Evolutionary conservation across 2,113 vertebrate genomes (phyloP).

Genomic region (Parus major): DNA sequence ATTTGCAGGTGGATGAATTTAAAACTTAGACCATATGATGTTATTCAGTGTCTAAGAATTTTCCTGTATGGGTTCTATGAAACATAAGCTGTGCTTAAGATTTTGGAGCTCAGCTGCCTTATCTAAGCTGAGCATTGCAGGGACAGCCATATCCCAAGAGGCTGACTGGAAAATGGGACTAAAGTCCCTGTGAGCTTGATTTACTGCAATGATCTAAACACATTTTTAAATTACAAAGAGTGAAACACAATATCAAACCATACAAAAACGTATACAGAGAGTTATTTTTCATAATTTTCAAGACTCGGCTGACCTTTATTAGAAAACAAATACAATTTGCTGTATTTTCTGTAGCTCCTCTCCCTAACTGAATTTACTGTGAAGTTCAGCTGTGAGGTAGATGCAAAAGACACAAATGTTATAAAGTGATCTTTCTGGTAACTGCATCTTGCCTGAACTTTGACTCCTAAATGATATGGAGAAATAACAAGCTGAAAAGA

Average conservation of each 20-base stretch:
- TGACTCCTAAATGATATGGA: neutral
- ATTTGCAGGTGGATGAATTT: neutral
- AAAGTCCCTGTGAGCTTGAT: neutral
- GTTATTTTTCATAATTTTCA: neutral
- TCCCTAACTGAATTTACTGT: neutral
- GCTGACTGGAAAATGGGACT: neutral
- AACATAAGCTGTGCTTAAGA: neutral
- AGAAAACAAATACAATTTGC: neutral
- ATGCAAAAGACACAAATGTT: neutral
- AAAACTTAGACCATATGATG: neutral
- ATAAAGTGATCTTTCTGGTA: neutral
- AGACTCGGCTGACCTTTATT: neutral
- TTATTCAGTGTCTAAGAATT: neutral
- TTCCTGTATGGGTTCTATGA: neutral
- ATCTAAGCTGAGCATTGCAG: neutral
- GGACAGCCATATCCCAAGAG: neutral
- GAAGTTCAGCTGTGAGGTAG: neutral
- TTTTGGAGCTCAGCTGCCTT: neutral
- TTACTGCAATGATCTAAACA: neutral
- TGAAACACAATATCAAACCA: neutral
- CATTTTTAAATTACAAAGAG: neutral
- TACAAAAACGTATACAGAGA: neutral
- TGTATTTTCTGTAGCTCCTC: neutral
- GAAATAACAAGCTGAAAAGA: conserved; percentile 21
- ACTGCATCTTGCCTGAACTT: neutral